Evolutionary conservation across 2,113 vertebrate genomes (phyloP).

Genomic region (Vireo altiloquus): DNA sequence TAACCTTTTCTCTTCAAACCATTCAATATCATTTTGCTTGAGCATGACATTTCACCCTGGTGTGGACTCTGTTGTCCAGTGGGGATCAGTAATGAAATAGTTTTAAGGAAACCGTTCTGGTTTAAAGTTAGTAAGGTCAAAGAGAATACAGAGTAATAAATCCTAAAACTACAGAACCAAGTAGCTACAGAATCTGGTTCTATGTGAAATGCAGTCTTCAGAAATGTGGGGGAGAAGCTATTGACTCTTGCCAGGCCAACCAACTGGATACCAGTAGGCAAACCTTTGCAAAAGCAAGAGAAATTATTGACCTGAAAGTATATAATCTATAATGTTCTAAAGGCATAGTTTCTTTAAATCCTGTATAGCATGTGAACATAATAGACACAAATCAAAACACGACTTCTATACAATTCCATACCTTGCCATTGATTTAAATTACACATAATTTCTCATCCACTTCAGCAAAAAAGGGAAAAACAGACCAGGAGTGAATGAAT

Average conservation of each 20-base stretch:
- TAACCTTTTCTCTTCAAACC: background rate
- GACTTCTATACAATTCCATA: background rate
- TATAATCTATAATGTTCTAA: background rate
- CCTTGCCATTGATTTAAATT: background rate
- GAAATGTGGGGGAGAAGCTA: background rate
- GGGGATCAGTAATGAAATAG: background rate
- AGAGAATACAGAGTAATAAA: background rate
- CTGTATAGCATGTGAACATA: background rate
- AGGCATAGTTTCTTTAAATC: background rate
- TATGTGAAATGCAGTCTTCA: background rate
- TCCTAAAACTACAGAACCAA: background rate
- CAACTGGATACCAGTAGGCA: background rate
- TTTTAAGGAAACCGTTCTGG: background rate
- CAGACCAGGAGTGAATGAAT: background rate
- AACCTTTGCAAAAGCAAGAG: background rate
- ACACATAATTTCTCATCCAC: background rate
- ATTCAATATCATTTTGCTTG: background rate
- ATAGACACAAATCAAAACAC: background rate
- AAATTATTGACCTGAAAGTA: background rate
- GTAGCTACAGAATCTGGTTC: background rate
- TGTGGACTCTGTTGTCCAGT: background rate
- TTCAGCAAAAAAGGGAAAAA: background rate
- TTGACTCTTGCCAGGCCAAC: background rate
- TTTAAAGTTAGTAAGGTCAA: background rate
- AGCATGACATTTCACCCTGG: background rate